Percentiles rank a stretch among this genome's conserved stretches.
Evolutionary conservation across 2,888 invertebrate species (phyloP).

Genomic region (Chouioia cunea): DNA sequence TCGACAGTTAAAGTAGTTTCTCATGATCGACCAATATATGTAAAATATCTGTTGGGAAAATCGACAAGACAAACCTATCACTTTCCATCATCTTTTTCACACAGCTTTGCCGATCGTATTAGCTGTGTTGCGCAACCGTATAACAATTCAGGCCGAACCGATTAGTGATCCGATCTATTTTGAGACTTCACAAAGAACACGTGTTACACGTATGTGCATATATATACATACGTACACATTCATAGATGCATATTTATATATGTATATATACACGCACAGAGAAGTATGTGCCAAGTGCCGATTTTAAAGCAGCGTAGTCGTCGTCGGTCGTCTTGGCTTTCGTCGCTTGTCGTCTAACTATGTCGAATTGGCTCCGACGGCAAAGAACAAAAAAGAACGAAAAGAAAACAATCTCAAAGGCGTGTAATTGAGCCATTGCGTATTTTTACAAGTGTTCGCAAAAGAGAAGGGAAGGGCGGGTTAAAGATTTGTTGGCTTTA

Average conservation of each 20-base stretch:
- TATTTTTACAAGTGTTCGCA: slow-evolving; percentile 40
- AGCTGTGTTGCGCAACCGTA: slow-evolving; percentile 20
- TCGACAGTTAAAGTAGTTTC: no score
- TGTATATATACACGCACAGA: background rate
- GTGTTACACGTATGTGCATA: slow-evolving; percentile 16
- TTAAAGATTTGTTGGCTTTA: no score
- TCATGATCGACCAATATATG: no score
- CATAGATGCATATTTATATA: slow-evolving; percentile 4
- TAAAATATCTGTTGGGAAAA: no score
- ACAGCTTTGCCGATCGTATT: background rate
- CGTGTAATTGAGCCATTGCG: slow-evolving; percentile 41
- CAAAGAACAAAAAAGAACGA: slow-evolving; percentile 3
- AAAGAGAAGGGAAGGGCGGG: background rate
- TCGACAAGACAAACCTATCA: no score
- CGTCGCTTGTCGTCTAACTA: slow-evolving; percentile 5
- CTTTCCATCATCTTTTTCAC: no score
- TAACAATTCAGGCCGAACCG: slow-evolving; percentile 16
- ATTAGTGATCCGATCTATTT: slow-evolving; percentile 43
- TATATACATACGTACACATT: slow-evolving; percentile 2
- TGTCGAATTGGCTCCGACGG: slow-evolving; percentile 15
- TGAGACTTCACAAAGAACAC: slow-evolving; percentile 18
- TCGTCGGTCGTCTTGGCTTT: background rate
- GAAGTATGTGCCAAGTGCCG: slow-evolving; percentile 14
- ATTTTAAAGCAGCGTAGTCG: slow-evolving; percentile 6
- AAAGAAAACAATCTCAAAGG: background rate